These are phyloP conservation scores for Psittacula cyanocephala DNA, from an alignment of 2,113 vertebrate species.

Conservation along the genomic window DNA sequence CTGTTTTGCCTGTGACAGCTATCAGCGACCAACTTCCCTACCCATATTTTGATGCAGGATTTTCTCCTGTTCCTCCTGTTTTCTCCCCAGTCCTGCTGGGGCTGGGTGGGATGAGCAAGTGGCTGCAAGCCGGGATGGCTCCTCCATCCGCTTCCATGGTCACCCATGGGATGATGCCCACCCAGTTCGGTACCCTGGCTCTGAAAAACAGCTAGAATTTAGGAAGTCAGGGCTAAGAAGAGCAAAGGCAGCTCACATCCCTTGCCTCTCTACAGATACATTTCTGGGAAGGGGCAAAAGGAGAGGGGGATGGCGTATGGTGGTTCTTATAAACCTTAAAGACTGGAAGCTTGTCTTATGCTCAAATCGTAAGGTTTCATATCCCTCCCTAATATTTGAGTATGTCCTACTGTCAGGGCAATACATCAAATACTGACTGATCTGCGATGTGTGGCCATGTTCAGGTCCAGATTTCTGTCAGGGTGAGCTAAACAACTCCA, in stretches of 20 bases:
- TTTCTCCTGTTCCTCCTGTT: background rate
- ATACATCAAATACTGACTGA: background rate
- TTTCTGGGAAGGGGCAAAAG: background rate
- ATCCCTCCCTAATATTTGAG: background rate
- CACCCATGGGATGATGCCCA: background rate
- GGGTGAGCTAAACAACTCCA: background rate
- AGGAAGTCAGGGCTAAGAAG: background rate
- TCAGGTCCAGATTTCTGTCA: background rate
- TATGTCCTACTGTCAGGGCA: background rate
- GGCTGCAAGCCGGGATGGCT: accelerated
- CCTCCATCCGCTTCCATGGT: background rate
- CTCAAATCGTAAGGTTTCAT: background rate
- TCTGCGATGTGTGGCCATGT: background rate
- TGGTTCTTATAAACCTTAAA: background rate
- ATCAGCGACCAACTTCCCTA: background rate
- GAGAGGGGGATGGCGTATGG: background rate
- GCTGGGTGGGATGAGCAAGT: accelerated
- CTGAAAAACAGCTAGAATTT: background rate
- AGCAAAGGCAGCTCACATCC: background rate
- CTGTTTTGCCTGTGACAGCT: background rate
- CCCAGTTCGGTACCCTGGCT: background rate
- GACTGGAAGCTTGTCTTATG: background rate
- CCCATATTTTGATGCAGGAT: background rate
- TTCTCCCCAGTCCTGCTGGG: background rate
- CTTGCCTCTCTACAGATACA: background rate